Base-by-base conservation (phyloP, 2,888 invertebrate genomes). In the Ophion ventricosus region DNA sequence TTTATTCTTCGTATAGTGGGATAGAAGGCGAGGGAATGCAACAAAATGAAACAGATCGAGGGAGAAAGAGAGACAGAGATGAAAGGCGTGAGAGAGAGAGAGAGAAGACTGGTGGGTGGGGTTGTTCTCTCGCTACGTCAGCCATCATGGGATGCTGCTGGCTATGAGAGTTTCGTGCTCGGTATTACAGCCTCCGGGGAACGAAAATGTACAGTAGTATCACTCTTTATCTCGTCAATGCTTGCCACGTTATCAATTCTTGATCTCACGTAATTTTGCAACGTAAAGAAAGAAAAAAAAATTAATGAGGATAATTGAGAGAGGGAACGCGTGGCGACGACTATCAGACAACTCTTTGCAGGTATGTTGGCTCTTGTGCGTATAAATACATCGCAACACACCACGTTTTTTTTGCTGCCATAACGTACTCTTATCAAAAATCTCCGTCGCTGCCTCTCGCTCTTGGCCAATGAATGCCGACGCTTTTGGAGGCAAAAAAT, bases 81-180 rank as follows among this genome's bases (percentile, higher is more conserved):
- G 25, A 56, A 35, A 56, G 54, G 61, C 81, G 63, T 80, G 80
- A 78, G 74, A 80, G 23, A 70, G n/a, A 61, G 20, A 26, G 57
- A 64, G 80, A 73, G 64, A 79, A 61, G 72, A 78, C 74, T 63
- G 75, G 70, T 84, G 88, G 90, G 89, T 88, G 90, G 89, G 88
- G 88, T 87, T 88, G 73, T 63, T 75, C 72, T 72, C 72, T 67
- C 25, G 79, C 87, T 87, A 57, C 74, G 92, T 91, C 92, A 89
- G 92, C 92, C 92, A 92, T 92, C 90, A 92, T 92, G 91, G 90
- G 91, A 91, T 90, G 90, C 91, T 90, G 92, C 88, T 84, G 88
- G 87, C 87, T 88, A 67, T 70, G 77, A 80, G 84, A 86, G 79
- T 83, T 85, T 66, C 57, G 66, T 26, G 66, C 70, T 82, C 67